phyloP scores from a whole-genome alignment of 2,797 vertebrate genomes.

The Gymnothorax reevesii region DNA sequence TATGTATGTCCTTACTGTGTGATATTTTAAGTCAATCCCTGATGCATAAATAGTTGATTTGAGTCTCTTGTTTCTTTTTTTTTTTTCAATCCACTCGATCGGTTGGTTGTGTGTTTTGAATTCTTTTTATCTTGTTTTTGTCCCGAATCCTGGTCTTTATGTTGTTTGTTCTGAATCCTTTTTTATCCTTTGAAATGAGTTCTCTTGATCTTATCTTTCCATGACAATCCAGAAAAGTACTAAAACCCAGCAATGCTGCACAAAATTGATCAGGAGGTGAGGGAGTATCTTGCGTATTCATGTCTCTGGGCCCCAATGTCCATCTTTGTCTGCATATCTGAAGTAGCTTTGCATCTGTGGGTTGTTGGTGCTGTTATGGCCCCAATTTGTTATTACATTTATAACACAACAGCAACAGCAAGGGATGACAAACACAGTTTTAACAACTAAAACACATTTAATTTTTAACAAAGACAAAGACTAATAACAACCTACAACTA shows the following conservation, averaged over 20 bases:
- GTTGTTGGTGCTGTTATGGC: too few species aligned
- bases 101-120: neutral
- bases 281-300: neutral
- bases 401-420: too few species aligned
- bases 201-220: conserved; percentile 69
- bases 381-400: too few species aligned
- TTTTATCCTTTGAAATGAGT: neutral
- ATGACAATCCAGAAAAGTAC: conserved; percentile 99
- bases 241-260: conserved; percentile 99
- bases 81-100: neutral
- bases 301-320: neutral
- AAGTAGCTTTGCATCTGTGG: too few species aligned
- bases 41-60: neutral
- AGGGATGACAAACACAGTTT: too few species aligned
- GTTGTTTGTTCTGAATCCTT: neutral
- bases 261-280: conserved; percentile 99
- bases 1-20: neutral
- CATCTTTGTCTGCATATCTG: neutral
- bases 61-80: conserved; percentile 1
- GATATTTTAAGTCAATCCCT: neutral
- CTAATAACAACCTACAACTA: too few species aligned
- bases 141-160: neutral
- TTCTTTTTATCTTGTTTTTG: neutral
- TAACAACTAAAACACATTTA: too few species aligned
- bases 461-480: too few species aligned